These are phyloP conservation scores for Dipodomys ordii DNA, from an alignment of 2,113 vertebrate species.

Conservation along the genomic window DNA sequence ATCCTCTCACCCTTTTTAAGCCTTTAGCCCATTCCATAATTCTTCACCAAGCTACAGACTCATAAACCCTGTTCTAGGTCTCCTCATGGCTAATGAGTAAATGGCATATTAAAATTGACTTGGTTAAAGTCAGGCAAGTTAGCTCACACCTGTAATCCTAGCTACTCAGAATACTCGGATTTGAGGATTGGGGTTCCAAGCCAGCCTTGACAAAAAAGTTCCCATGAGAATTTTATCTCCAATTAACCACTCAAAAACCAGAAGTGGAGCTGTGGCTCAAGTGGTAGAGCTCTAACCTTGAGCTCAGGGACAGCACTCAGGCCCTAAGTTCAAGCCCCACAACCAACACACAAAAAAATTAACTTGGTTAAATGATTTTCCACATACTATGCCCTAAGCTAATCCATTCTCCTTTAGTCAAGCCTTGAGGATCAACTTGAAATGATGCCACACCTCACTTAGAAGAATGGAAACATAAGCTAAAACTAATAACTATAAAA, in stretches of 20 bases:
- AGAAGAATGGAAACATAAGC: neutral
- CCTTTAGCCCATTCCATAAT: neutral
- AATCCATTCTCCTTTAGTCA: neutral
- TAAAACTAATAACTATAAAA: neutral
- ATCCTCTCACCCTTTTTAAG: neutral
- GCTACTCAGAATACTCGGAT: too few species aligned
- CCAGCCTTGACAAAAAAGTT: too few species aligned
- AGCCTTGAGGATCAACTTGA: neutral
- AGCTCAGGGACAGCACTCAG: too few species aligned
- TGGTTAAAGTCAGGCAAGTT: too few species aligned
- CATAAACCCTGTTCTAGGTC: neutral
- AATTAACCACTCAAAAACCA: too few species aligned
- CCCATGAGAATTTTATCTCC: too few species aligned
- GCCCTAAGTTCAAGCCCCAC: too few species aligned
- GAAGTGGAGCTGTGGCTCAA: too few species aligned
- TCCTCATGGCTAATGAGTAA: neutral
- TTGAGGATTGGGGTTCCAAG: too few species aligned
- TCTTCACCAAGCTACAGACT: neutral
- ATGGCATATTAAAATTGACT: neutral
- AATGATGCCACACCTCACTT: neutral
- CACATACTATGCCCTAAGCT: fast-evolving
- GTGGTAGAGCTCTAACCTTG: too few species aligned
- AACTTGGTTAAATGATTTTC: neutral
- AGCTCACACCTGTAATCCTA: too few species aligned
- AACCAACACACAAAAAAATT: too few species aligned